Percentiles rank a stretch among this genome's conserved stretches.
Evolutionary conservation across 2,797 vertebrate species (phyloP).

Genomic region (Crotalus adamanteus): DNA sequence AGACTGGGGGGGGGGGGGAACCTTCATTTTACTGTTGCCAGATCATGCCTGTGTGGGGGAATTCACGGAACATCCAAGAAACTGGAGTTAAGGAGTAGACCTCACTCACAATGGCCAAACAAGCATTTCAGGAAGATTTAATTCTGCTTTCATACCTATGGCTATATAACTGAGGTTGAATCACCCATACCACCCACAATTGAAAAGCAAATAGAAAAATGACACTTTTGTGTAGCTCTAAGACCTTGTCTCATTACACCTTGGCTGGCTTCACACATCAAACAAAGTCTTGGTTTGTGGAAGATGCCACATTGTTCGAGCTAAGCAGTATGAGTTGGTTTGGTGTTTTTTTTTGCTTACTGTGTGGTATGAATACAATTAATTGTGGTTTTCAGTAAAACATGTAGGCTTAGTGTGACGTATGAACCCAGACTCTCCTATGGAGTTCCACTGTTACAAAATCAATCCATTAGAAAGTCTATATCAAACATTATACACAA

Average conservation of each 20-base stretch:
- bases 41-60: too few species aligned
- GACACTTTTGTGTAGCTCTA: not conserved
- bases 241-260: not conserved
- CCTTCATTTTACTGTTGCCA: not conserved
- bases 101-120: not conserved
- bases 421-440: not conserved
- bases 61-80: not conserved
- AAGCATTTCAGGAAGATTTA: not conserved
- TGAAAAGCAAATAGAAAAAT: not conserved
- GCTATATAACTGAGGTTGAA: not conserved
- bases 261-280: not conserved
- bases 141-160: not conserved
- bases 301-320: not conserved
- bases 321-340: not conserved
- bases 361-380: not conserved
- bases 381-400: not conserved
- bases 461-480: not conserved
- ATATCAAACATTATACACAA: not conserved
- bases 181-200: not conserved
- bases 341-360: not conserved
- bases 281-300: not conserved
- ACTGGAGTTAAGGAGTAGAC: not conserved
- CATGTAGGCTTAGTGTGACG: not conserved
- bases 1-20: fast-evolving
- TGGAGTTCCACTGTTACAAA: not conserved